Evolutionary conservation across 2,888 invertebrate species (phyloP), one percentile per base, ranked within the genome.

Genomic region (Maniola hyperantus): DNA sequence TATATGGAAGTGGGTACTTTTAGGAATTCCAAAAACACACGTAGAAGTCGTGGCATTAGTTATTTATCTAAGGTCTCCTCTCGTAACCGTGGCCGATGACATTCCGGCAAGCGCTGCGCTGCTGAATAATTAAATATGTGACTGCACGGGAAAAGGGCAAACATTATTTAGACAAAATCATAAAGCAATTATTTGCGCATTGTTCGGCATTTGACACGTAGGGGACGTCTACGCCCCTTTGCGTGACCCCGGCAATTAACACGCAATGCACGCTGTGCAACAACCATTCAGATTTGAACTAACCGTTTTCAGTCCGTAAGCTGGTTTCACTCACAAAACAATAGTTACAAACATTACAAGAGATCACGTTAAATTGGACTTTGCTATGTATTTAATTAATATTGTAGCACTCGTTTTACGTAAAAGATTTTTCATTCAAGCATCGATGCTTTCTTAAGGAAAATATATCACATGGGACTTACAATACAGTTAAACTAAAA

Each of bases 241-340:
- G 78, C 79, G 80, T 82, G 82, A 72, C 75, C 66, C 72, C 68
- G 66, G 73, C 78, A 76, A 81, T 79, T 77, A 79, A 79, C 74
- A 77, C 74, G 75, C 71, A 73, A 76, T 77, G 75, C 77, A 79
- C 76, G 79, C 76, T 75, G 68, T 68, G 72, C 72, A 72, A 66
- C 67, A 68, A 71, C 81, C 80, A 79, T 68, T 73, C 67, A 71
- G 74, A 64, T 62, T 57, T 71, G 77, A 78, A 65, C 80, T 71
- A 53, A 48, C 58, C 44, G 46, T 55, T 48, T 59, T 59, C 48
- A 36, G 51, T 61, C 48, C 6, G 34, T 59, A 34, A 6, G 59
- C 10, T 11, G 15, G 48, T 48, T 48, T 59, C 34, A 33, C 18
- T 15, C 10, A 34, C 18, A 34, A 26, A 48, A 33, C 13, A 20